Evolutionary conservation across 2,797 vertebrate species (phyloP), one percentile per base, ranked within the genome.

Genomic region (Buphagus erythrorhynchus): DNA sequence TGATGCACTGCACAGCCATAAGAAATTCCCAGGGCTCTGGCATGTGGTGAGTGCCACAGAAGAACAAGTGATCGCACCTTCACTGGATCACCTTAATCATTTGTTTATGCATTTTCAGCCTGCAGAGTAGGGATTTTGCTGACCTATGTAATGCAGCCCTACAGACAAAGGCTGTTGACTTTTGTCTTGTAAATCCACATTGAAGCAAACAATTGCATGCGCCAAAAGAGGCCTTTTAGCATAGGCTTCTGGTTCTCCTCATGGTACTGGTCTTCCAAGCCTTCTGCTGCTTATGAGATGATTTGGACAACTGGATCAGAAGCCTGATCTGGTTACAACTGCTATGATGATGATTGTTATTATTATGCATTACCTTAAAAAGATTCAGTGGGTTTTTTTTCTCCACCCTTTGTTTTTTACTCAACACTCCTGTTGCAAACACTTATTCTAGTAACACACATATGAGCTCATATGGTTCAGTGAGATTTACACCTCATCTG

Each of bases 51-150:
- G 28, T 21, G 31, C 16, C 19, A 28, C 22, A 52, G 33, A 22
- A 57, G 7, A 29, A 18, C 6, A 54, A 46, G 16, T 2, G 24
- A 52, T 29, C 21, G 29, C 28, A 28, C 9, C 15, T 40, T 20
- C 35, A 8, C 17, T 38, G 43, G 1, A 4, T 46, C 0, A 0
- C 13, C 1, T 0, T 7, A 71, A 55, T 15, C 5, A 55, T 31
- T 51, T 59, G 2, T 33, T 61, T 7, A 38, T 0, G 1, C 3
- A 3, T 46, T 62, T 76, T 75, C 22, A 36, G 16, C 13, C 28
- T 11, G 11, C 10, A 63, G 55, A 48, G 38, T 66, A 82, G 49
- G 43, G 7, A 19, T 11, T 90, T 36, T 43, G 17, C 13, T 13
- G 5, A 35, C 31, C 29, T 33, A 1, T 1, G 1, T 22, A 58